phyloP scores from a whole-genome alignment of 1,140 invertebrate genomes.

The Drosophila subobscura region DNA sequence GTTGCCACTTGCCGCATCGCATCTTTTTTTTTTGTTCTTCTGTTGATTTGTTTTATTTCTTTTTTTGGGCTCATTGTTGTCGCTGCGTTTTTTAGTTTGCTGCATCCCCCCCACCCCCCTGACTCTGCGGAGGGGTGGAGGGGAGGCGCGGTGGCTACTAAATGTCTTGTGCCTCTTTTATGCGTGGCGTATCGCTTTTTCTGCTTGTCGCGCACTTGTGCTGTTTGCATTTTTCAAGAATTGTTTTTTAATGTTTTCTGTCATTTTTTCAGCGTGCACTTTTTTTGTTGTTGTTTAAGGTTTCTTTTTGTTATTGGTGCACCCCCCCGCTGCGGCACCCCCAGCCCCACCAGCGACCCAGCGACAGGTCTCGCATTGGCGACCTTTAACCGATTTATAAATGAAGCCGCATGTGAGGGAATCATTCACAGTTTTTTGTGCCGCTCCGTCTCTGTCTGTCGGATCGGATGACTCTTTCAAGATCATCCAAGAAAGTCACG shows the following conservation, averaged over 20 bases:
- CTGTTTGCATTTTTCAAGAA: conserved; percentile 43
- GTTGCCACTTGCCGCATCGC: conserved; percentile 38
- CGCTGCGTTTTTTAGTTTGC: conserved; percentile 36
- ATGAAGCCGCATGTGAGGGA: too few species aligned
- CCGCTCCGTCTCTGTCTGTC: conserved; percentile 7
- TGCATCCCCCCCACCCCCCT: conserved; percentile 43
- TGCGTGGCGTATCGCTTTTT: conserved; percentile 69
- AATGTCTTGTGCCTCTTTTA: conserved; percentile 33
- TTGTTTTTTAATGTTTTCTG: conserved; percentile 35
- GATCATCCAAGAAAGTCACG: conserved; percentile 30
- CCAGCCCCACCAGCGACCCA: too few species aligned
- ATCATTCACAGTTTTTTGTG: conserved; percentile 25
- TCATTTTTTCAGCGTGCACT: conserved; percentile 11
- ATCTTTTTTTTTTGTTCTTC: conserved; percentile 23
- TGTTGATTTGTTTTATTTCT: conserved; percentile 7
- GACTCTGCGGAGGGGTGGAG: too few species aligned
- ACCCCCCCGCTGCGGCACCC: too few species aligned
- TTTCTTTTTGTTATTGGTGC: conserved; percentile 37
- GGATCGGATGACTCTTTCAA: conserved; percentile 34
- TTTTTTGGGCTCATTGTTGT: conserved; percentile 21
- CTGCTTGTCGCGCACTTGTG: conserved; percentile 63
- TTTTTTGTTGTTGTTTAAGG: conserved; percentile 37
- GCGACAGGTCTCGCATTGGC: too few species aligned
- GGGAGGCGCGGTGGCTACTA: neutral
- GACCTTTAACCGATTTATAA: too few species aligned